Percentiles rank a stretch among this genome's conserved stretches.
phyloP scores from a whole-genome alignment of 1,140 invertebrate species.

The Caenorhabditis latens region DNA sequence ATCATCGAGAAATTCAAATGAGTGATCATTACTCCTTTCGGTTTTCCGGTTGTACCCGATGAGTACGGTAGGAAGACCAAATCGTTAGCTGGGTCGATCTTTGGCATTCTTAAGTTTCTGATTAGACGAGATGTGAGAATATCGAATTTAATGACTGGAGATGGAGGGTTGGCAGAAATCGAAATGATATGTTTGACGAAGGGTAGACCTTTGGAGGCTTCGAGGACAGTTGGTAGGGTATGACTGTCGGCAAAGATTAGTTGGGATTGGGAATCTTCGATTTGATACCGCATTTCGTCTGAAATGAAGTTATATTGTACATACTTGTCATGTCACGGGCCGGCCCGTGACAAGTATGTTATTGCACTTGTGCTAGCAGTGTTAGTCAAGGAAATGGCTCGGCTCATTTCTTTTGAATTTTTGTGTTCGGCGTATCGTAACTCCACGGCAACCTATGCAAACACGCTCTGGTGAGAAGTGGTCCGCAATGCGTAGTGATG shows the following conservation, averaged over 20 bases:
- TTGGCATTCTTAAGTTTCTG: constrained; percentile 7
- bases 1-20: constrained; percentile 53
- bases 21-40: constrained; percentile 56
- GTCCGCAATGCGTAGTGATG: too few species aligned
- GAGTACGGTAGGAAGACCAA: constrained; percentile 60
- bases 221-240: constrained; percentile 29
- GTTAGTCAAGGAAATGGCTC: too few species aligned
- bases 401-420: too few species aligned
- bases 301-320: not conserved
- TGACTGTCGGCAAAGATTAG: constrained; percentile 36
- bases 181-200: constrained; percentile 21
- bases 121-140: not conserved
- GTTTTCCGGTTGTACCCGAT: constrained; percentile 53
- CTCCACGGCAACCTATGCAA: too few species aligned
- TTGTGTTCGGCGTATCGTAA: too few species aligned
- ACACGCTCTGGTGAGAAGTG: too few species aligned
- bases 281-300: constrained; percentile 59
- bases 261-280: constrained; percentile 23
- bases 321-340: too few species aligned
- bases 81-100: constrained; percentile 34
- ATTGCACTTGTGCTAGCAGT: not conserved
- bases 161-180: not conserved
- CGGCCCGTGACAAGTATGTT: too few species aligned
- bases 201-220: not conserved
- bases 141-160: not conserved